These are phyloP conservation scores for Coenonympha glycerion DNA, from an alignment of 2,888 invertebrate genomes.

Conservation along the genomic window DNA sequence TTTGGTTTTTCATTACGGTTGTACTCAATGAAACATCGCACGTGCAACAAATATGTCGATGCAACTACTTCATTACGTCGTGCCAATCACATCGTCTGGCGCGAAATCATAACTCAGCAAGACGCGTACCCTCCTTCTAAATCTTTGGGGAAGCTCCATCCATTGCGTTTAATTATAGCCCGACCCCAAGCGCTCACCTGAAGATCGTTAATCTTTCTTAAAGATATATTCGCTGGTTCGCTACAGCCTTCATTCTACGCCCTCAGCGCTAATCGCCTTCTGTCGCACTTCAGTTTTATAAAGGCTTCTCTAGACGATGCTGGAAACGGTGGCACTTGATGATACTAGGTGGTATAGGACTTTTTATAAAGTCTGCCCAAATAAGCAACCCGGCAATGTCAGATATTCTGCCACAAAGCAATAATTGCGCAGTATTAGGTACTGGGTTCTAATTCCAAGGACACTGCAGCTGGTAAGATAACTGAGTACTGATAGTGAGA, in stretches of 20 bases:
- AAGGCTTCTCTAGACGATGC: background rate
- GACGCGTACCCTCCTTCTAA: constrained; percentile 66
- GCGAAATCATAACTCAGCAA: constrained; percentile 74
- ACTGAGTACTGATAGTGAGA: too few relatives aligned
- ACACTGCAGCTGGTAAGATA: too few relatives aligned
- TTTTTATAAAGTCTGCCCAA: too few relatives aligned
- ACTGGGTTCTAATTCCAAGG: too few relatives aligned
- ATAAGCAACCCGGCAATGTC: too few relatives aligned
- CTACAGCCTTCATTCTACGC: constrained; percentile 50
- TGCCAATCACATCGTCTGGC: constrained; percentile 67
- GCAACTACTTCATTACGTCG: constrained; percentile 56
- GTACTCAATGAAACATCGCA: background rate
- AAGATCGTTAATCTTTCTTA: constrained; percentile 75
- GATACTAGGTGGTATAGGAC: too few relatives aligned
- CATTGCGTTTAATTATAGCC: constrained; percentile 74
- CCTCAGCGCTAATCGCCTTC: constrained; percentile 63
- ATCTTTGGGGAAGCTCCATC: constrained; percentile 71
- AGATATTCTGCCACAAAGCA: too few relatives aligned
- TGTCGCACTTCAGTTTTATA: constrained; percentile 37
- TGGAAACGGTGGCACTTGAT: too few relatives aligned
- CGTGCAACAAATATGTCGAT: constrained; percentile 34
- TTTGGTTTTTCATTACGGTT: too few relatives aligned
- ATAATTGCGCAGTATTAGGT: too few relatives aligned
- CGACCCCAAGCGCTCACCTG: constrained; percentile 67
- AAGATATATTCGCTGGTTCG: constrained; percentile 67